These are phyloP conservation scores for Diadema setosum DNA, from an alignment of 35 echinoderm and acorn worm genomes.

Conservation along the genomic window DNA sequence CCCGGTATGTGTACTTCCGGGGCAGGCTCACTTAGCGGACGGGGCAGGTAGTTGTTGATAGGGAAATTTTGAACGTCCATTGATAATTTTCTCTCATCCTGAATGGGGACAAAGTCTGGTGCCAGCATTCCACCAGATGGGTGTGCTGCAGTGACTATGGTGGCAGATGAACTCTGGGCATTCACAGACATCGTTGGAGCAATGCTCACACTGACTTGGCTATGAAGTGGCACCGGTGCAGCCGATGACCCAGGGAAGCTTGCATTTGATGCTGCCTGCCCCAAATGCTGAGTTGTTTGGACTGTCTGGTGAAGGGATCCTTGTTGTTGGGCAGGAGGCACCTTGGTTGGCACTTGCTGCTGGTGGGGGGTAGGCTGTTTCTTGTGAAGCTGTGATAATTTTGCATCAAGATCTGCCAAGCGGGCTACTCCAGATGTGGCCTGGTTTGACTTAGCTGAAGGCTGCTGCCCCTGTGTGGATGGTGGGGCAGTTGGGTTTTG, in stretches of 20 bases:
- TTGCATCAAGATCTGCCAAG: slow-evolving; percentile 20
- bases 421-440: background rate
- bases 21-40: slow-evolving; percentile 7
- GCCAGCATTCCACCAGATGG: background rate
- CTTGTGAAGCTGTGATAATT: slow-evolving; percentile 32
- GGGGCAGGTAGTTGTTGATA: background rate
- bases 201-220: background rate
- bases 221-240: background rate
- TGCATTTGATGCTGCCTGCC: no score
- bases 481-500: background rate
- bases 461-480: background rate
- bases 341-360: background rate
- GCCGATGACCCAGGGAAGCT: background rate
- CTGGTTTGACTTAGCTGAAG: background rate
- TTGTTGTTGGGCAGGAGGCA: background rate
- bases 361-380: slow-evolving; percentile 11
- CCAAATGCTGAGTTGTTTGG: no score
- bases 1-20: no score
- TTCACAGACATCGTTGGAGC: background rate
- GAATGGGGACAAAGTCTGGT: background rate
- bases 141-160: background rate
- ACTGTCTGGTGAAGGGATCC: background rate
- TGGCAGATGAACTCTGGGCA: background rate
- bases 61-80: background rate
- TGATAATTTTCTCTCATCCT: slow-evolving; percentile 7